phyloP scores from a whole-genome alignment of 2,888 invertebrate genomes.

The Cataglyphis altisquamis region DNA sequence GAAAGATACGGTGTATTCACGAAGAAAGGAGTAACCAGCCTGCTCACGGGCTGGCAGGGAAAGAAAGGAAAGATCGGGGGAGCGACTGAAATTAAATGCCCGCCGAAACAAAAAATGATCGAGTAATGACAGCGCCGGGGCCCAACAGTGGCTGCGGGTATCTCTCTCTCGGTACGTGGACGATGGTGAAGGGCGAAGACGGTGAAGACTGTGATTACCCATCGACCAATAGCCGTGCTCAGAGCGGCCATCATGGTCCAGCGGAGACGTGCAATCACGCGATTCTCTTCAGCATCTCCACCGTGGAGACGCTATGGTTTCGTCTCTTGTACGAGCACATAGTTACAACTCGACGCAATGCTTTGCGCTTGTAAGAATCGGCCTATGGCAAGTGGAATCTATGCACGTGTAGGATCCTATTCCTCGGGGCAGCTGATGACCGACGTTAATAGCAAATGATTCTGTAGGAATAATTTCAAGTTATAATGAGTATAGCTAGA shows the following conservation, averaged over 20 bases:
- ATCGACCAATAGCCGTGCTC: constrained; percentile 85
- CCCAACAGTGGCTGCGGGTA: constrained; percentile 73
- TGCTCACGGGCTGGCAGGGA: constrained; percentile 13
- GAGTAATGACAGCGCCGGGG: constrained; percentile 82
- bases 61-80: constrained; percentile 67
- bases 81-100: constrained; percentile 84
- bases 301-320: constrained; percentile 56
- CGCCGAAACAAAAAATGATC: constrained; percentile 82
- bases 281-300: constrained; percentile 73
- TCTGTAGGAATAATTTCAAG: constrained; percentile 2
- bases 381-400: neutral
- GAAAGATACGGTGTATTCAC: constrained; percentile 55
- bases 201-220: constrained; percentile 83
- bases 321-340: constrained; percentile 66
- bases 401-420: neutral
- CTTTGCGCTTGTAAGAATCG: constrained; percentile 26
- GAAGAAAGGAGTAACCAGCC: constrained; percentile 67
- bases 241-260: constrained; percentile 86
- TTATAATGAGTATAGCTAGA: neutral
- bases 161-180: constrained; percentile 72
- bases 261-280: constrained; percentile 86
- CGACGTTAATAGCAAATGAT: constrained; percentile 29
- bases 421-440: constrained; percentile 7
- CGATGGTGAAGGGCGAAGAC: constrained; percentile 66
- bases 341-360: constrained; percentile 30